A percentile compares a stretch with the other conserved stretches of the same genome.
These are phyloP conservation scores for Macaca nemestrina DNA, from an alignment of 2,113 vertebrate species.

Conservation along the genomic window DNA sequence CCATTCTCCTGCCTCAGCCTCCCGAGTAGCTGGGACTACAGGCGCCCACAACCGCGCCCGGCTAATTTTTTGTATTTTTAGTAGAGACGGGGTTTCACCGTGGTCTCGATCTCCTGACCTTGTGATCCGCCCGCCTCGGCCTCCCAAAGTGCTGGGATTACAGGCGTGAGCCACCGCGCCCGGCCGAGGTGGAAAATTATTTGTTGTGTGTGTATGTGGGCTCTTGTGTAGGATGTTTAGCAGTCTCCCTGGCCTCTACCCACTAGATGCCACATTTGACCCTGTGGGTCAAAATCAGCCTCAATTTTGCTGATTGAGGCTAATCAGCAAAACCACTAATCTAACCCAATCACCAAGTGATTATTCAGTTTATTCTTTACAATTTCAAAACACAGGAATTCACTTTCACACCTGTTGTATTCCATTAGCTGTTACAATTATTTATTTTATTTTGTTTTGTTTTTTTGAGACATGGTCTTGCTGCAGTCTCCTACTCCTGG, in stretches of 20 bases:
- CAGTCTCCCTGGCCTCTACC: background rate
- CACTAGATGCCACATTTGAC: background rate
- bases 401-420: background rate
- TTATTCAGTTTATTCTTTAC: background rate
- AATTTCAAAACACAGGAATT: conserved; percentile 22
- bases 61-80: no score
- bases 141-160: no score
- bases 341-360: background rate
- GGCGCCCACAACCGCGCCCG: no score
- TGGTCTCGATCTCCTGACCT: no score
- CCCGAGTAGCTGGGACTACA: no score
- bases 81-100: no score
- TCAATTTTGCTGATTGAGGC: background rate
- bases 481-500: no score
- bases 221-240: background rate
- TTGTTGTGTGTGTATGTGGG: background rate
- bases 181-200: background rate
- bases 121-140: no score
- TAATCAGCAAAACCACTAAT: background rate
- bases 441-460: background rate
- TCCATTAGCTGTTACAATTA: background rate
- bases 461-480: background rate
- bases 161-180: no score
- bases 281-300: background rate
- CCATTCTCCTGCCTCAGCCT: no score